Evolutionary conservation across 2,113 vertebrate species (phyloP), one percentile per base, ranked within the genome.

Genomic region (Corythornis cristatus): DNA sequence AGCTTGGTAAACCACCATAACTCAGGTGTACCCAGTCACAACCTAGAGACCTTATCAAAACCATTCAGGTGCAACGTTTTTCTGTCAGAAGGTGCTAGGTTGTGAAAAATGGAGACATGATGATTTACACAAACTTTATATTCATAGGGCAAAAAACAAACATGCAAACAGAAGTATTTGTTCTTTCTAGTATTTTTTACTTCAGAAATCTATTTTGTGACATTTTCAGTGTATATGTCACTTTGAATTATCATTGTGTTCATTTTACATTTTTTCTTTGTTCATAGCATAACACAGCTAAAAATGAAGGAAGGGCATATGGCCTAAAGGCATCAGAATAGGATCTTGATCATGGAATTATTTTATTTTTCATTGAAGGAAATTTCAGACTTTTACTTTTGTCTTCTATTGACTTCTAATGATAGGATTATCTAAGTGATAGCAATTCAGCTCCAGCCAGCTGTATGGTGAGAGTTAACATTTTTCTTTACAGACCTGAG

Each of bases 361-460:
- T 37, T 6, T 15, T 20, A 22, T 64, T 31, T 75, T 83, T 76
- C 21, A 26, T 9, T 46, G 54, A 85, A 83, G 62, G 28, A 79
- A n/a, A 73, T 80, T 85, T 79, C 40, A 62, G 56, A 37, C 29
- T 74, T 83, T 33, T 75, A 45, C 61, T 77, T 89, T 92, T 62
- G 12, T 46, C 26, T 85, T 80, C 76, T 54, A 61, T 64, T 79
- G 66, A 70, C 26, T 94, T 82, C 19, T 57, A 89, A 62, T 11
- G 16, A 79, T 43, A 42, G 43, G 40, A 56, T 93, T 91, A 91
- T 91, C 75, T 58, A 11, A 2, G 0, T 51, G 19, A 71, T 83
- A 61, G 60, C 65, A 79, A 83, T 79, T 94, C 84, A 45, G 28
- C 65, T 91, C 91, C 71, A 95, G 26, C 22, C 79, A 90, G 96